Conservation (phyloP, 30 jellyfish, hydroid and myxozoan genomes). For the Turritopsis dohrnii region DNA sequence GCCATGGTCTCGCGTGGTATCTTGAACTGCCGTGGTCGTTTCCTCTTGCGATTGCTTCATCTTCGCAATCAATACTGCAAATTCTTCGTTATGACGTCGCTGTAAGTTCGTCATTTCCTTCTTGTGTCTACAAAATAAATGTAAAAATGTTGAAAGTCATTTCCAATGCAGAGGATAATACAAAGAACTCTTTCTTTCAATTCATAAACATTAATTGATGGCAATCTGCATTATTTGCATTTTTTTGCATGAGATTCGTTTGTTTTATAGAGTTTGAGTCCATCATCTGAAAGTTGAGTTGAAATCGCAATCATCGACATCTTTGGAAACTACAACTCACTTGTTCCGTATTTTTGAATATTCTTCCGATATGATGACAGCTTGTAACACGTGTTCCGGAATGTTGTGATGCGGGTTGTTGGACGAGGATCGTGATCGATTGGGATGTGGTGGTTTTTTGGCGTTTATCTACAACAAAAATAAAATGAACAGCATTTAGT, state of each 20-base stretch:
- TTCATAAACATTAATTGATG: too few species aligned
- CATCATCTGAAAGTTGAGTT: background rate
- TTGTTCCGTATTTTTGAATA: conserved; percentile 18
- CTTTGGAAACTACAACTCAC: conserved; percentile 12
- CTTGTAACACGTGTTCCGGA: conserved; percentile 20
- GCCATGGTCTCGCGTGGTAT: conserved; percentile 19
- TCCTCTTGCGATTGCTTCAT: conserved; percentile 8
- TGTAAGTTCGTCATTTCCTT: conserved; percentile 56
- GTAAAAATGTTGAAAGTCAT: too few species aligned
- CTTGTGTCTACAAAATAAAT: conserved; percentile 52
- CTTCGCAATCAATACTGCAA: conserved; percentile 34
- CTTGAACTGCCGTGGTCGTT: conserved; percentile 36
- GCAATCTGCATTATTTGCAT: too few species aligned
- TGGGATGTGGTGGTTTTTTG: conserved; percentile 8
- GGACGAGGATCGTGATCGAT: background rate
- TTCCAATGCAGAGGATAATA: too few species aligned
- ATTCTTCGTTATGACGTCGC: conserved; percentile 65
- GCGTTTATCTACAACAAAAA: background rate
- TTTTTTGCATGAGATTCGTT: too few species aligned
- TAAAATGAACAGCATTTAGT: background rate
- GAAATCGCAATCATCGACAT: background rate
- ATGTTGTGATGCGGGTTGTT: conserved; percentile 7
- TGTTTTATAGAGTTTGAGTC: too few species aligned
- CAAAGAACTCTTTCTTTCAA: too few species aligned
- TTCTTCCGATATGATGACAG: conserved; percentile 26